Evolutionary conservation across 2,888 invertebrate species (phyloP).

Genomic region (Punctoribates punctum): DNA sequence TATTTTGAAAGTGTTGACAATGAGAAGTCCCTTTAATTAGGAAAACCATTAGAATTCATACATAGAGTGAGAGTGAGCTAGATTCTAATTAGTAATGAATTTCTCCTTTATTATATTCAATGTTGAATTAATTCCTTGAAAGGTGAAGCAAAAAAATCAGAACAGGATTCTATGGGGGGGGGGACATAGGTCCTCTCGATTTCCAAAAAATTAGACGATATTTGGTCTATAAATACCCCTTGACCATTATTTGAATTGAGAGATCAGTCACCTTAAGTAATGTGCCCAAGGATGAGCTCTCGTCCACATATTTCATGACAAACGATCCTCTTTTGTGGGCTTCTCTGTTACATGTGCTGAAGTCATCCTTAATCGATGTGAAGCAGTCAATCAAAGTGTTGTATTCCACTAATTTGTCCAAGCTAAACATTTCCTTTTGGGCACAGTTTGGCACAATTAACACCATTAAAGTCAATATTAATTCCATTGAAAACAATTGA

Average conservation of each 20-base stretch:
- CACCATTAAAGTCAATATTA: neutral
- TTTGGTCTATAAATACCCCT: neutral
- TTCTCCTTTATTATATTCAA: no score
- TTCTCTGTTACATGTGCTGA: constrained; percentile 27
- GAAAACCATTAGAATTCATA: no score
- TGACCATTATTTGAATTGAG: neutral
- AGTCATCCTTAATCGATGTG: constrained; percentile 21
- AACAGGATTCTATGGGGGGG: no score
- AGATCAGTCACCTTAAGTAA: constrained; percentile 13
- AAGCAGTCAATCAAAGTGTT: constrained; percentile 37
- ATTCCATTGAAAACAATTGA: neutral
- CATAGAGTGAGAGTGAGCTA: no score
- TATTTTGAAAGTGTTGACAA: no score
- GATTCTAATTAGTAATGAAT: no score
- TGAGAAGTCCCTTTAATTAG: no score
- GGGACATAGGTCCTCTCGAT: no score
- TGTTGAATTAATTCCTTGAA: no score
- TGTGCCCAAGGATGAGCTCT: constrained; percentile 26
- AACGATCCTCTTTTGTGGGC: constrained; percentile 34
- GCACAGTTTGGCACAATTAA: neutral
- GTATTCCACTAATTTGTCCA: constrained; percentile 30
- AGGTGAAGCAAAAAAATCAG: no score
- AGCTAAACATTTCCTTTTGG: constrained; percentile 6
- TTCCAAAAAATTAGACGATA: no score
- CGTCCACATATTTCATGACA: constrained; percentile 26